Evolutionary conservation across 2,113 vertebrate species (phyloP).

Genomic region (Xiphophorus couchianus): DNA sequence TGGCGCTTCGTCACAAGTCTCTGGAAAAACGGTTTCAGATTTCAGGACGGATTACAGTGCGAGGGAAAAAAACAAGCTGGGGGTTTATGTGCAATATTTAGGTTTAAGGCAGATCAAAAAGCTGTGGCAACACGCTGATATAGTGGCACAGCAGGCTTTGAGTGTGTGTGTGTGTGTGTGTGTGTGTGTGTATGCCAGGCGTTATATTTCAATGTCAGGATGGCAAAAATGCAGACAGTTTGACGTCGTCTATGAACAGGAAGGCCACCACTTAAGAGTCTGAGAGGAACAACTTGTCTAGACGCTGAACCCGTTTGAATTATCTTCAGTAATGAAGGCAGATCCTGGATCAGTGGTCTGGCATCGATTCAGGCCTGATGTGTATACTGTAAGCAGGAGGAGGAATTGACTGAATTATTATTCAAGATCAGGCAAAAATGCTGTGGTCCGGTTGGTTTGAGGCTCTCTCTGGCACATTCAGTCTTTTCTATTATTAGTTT

Average conservation of each 20-base stretch:
- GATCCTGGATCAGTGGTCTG: slow-evolving; percentile 30
- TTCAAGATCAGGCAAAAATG: background rate
- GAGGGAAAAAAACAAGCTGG: slow-evolving; percentile 7
- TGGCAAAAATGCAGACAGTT: background rate
- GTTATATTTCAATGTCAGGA: slow-evolving; percentile 16
- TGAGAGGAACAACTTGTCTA: slow-evolving; percentile 35
- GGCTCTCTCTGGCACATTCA: background rate
- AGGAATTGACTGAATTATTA: background rate
- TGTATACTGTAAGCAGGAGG: slow-evolving; percentile 23
- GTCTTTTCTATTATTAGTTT: slow-evolving; percentile 31
- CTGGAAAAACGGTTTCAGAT: slow-evolving; percentile 16
- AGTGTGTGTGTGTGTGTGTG: slow-evolving; percentile 8
- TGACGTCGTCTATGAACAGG: background rate
- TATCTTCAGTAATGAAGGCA: slow-evolving; percentile 17
- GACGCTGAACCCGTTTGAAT: slow-evolving; percentile 6
- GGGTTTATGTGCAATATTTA: slow-evolving; percentile 35
- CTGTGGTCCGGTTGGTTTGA: background rate
- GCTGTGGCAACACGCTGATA: slow-evolving; percentile 13
- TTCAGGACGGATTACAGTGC: slow-evolving; percentile 24
- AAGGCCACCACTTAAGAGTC: slow-evolving; percentile 13
- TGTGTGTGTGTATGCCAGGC: background rate
- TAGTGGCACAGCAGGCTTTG: slow-evolving; percentile 5
- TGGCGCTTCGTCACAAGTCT: background rate
- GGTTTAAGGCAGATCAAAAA: slow-evolving; percentile 36
- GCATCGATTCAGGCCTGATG: background rate